Base-by-base conservation (phyloP, 2,113 vertebrate genomes). In the Megalops atlanticus region DNA sequence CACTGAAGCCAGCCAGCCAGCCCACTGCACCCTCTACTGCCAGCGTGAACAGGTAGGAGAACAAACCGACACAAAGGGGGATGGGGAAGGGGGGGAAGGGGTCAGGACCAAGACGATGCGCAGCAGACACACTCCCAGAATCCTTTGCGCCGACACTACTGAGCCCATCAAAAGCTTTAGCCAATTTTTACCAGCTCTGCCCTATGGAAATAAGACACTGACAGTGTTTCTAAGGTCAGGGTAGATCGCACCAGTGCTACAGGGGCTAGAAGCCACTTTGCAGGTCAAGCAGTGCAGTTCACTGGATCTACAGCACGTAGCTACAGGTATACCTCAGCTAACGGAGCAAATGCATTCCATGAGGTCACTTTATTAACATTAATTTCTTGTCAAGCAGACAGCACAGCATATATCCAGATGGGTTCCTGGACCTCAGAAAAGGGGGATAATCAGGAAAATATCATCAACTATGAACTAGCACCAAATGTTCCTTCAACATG, bases 1-100 rank as follows among this genome's bases (percentile, higher is more conserved):
- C 58, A 71, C 14, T 39, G 58, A 68, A 78, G 77, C 43, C 79
- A 80, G 70, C 45, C 69, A 74, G 49, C 58, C 58, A 74, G 79
- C 79, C 38, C 69, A 11, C 4, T 1, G 24, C 16, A 52, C 36
- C 43, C 69, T 7, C 69, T 35, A 33, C 12, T 18, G 2, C 69
- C 35, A 36, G 16, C 14, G 14, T 39, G 40, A 14, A 45, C 69
- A 36, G 31, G 45, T 21, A 15, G 36, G 40, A 24, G 11, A 70
- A 70, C 27, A 76, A 7, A 36, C 31, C 14, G 27, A 10, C 18
- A 35, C 5, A 49, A 43, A 52, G 31, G 36, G 21, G n/a, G n/a
- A 11, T 21, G 58, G 43, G 43, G 43, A 0, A 1, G 43, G 43
- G 43, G 43, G 14, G 14, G 7, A 38, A 11, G 31, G 33, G 15